Evolutionary conservation across 1,140 invertebrate species (phyloP), one percentile per base, ranked within the genome.

Genomic region (Eciton burchellii): DNA sequence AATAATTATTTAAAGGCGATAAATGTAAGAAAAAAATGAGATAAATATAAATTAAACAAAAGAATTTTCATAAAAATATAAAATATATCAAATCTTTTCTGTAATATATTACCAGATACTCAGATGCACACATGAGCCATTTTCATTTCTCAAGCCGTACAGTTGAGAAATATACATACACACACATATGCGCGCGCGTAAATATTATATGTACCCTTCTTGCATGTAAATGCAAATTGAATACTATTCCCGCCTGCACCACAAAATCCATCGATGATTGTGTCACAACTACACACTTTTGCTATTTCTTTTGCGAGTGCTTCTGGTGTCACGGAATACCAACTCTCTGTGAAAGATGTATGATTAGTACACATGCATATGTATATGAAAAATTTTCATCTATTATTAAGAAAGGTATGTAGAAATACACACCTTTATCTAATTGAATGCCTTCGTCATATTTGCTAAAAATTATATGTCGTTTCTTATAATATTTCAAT

Each of bases 291-390:
- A 84, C 96, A 96, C 73, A 97, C 95, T 83, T 96, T 94, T 0
- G 99, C 99, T 85, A 99, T 97, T 91, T 99, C 97, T 70, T 95
- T 94, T 26, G 98, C 94, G n/a, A n/a, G n/a, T n/a, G n/a, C n/a
- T n/a, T 99, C 99, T 0, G 99, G 99, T 0, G 99, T 99, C 1
- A 99, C 99, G 9, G 98, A 99, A 94, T 98, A 99, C 99, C 99
- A 99, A 89, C 98, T 98, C 94, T 99, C 98, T 95, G 90, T 52
- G 93, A 77, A 3, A 87, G 79, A 89, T 88, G 82, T 24, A 70
- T 70, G 63, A 87, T 57, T 57, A 57, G 45, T 1, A 24, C 2
- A 43, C 73, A 43, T n/a, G 59, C 26, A 29, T 26, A 62, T 54
- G 3, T 29, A 62, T 35, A 6, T 35, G 6, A 6, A 41, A 24